phyloP scores from a whole-genome alignment of 2,888 invertebrate species.

The Perizoma flavofasciatum region DNA sequence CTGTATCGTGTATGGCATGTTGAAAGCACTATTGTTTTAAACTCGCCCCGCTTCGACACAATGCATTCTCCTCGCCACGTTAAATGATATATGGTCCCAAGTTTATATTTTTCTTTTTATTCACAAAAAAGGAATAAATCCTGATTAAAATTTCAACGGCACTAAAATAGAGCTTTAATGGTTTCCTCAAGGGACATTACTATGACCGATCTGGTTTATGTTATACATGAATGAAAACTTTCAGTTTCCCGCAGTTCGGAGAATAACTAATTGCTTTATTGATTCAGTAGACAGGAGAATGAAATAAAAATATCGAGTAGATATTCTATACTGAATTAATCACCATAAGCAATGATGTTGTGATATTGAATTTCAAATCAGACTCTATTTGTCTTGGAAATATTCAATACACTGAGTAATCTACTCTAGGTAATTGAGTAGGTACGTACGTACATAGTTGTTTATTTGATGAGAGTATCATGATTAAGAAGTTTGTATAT shows the following conservation, averaged over 20 bases:
- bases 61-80: conserved; percentile 6
- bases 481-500: no score
- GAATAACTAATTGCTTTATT: conserved; percentile 6
- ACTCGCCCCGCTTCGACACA: conserved; percentile 19
- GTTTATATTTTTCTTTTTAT: not conserved
- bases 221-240: conserved; percentile 1
- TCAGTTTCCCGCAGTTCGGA: conserved; percentile 1
- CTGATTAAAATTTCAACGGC: not conserved
- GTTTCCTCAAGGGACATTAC: conserved; percentile 8
- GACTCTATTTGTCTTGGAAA: conserved; percentile 16
- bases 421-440: no score
- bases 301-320: conserved; percentile 18
- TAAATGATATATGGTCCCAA: conserved; percentile 15
- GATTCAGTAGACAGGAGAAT: conserved; percentile 9
- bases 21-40: conserved; percentile 33
- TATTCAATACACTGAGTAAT: conserved; percentile 1
- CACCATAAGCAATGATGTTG: conserved; percentile 22
- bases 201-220: not conserved
- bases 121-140: not conserved
- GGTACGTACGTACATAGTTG: no score
- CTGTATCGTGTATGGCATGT: conserved; percentile 13
- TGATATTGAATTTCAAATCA: conserved; percentile 35
- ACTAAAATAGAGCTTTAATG: not conserved
- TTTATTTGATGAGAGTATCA: no score
- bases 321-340: conserved; percentile 18